phyloP scores from a whole-genome alignment of 2,113 vertebrate genomes.

The Geococcyx californianus region DNA sequence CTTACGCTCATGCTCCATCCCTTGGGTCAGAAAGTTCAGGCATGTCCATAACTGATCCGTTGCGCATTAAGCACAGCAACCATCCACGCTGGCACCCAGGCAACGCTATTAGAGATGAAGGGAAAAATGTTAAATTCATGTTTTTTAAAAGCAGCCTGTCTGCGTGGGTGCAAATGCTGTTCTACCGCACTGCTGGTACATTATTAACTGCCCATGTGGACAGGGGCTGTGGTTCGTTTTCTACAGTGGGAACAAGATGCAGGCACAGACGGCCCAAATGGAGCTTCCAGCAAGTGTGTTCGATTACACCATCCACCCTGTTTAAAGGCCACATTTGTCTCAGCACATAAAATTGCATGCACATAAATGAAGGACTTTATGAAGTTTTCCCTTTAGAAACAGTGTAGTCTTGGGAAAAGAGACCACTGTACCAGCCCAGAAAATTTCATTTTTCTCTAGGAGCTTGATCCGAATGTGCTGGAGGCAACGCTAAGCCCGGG shows the following conservation, averaged over 20 bases:
- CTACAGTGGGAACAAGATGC: background rate
- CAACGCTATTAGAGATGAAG: background rate
- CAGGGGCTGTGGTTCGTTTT: background rate
- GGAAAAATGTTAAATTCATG: background rate
- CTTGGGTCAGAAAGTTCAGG: background rate
- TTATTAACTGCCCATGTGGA: background rate
- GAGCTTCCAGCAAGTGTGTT: background rate
- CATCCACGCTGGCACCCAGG: background rate
- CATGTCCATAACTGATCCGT: background rate
- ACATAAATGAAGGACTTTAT: background rate
- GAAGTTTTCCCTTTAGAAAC: background rate
- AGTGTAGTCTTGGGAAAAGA: background rate
- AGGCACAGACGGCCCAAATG: background rate
- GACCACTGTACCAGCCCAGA: background rate
- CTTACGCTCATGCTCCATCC: background rate
- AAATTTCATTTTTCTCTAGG: background rate
- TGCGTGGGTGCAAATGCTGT: background rate
- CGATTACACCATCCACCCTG: background rate
- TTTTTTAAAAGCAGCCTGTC: background rate
- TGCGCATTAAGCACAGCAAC: background rate
- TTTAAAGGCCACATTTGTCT: background rate
- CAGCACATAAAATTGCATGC: conserved; percentile 40
- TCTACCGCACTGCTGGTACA: background rate
- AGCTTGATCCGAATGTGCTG: background rate
- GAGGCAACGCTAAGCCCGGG: background rate